phyloP scores from a whole-genome alignment of 2,113 vertebrate genomes.

The Canis aureus region DNA sequence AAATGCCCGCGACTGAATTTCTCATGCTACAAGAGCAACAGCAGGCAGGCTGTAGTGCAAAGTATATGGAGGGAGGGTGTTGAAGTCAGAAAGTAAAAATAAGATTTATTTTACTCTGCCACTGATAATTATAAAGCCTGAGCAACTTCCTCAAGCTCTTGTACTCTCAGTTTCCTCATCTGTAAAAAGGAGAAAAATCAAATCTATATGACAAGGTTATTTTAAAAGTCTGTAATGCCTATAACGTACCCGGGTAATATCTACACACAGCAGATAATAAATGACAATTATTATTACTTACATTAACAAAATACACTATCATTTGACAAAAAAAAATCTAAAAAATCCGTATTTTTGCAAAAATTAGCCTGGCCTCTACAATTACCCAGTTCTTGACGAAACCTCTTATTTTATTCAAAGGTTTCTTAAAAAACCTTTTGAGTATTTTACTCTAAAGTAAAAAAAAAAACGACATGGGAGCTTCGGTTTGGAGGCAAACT shows the following conservation, averaged over 20 bases:
- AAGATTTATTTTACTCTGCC: background rate
- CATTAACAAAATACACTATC: background rate
- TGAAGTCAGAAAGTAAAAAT: background rate
- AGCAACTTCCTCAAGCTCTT: background rate
- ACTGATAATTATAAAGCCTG: background rate
- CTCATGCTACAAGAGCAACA: background rate
- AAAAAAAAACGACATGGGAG: background rate
- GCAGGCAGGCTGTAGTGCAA: background rate
- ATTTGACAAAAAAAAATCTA: background rate
- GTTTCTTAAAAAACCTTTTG: background rate
- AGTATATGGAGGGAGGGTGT: rapidly evolving
- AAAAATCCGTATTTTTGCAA: background rate
- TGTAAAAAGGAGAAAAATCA: background rate
- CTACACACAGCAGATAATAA: background rate
- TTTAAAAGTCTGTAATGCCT: background rate
- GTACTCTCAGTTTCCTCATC: background rate
- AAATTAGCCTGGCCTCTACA: background rate
- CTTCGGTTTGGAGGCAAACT: constrained; percentile 57
- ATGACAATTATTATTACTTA: background rate
- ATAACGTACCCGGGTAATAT: background rate
- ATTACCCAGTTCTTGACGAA: background rate
- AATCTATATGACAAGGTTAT: background rate
- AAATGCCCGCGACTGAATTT: background rate
- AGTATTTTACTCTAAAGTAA: background rate
- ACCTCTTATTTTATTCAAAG: background rate